These are phyloP conservation scores for Tribolium castaneum DNA, from an alignment of 1,140 invertebrate species.

Conservation along the genomic window DNA sequence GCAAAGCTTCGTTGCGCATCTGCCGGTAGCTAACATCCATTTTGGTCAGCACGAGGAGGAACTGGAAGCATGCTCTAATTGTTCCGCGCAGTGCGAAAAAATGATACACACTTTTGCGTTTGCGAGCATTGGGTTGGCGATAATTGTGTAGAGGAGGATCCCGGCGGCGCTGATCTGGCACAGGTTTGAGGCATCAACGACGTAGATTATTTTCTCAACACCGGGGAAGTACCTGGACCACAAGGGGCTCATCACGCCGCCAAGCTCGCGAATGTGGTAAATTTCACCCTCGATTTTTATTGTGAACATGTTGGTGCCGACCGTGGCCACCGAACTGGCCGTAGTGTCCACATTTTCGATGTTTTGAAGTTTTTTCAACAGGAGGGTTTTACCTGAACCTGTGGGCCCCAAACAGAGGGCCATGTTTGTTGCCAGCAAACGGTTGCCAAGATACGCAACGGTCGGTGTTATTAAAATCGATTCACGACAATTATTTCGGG, in stretches of 20 bases:
- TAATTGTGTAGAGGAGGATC: slow-evolving; percentile 77
- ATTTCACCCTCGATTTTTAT: slow-evolving; percentile 67
- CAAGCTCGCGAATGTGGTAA: slow-evolving; percentile 74
- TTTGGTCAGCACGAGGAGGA: slow-evolving; percentile 81
- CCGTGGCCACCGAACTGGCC: slow-evolving; percentile 79
- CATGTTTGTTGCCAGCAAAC: slow-evolving; percentile 51
- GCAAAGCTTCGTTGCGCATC: slow-evolving; percentile 82
- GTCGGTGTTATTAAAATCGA: too few species aligned
- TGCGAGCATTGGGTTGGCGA: slow-evolving; percentile 75
- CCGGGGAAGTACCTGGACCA: slow-evolving; percentile 80
- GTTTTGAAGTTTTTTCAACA: slow-evolving; percentile 78
- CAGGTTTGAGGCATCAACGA: slow-evolving; percentile 82
- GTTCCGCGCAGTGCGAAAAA: not conserved
- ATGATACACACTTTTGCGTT: slow-evolving; percentile 69
- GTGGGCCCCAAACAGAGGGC: slow-evolving; percentile 81
- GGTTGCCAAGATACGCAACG: not conserved
- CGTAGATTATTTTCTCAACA: slow-evolving; percentile 79
- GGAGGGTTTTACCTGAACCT: slow-evolving; percentile 83
- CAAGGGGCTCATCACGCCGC: slow-evolving; percentile 81
- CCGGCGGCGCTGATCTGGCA: slow-evolving; percentile 85
- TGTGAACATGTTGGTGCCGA: slow-evolving; percentile 80
- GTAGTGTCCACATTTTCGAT: slow-evolving; percentile 75
- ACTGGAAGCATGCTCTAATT: slow-evolving; percentile 63
- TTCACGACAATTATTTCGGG: too few species aligned
- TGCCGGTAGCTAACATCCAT: slow-evolving; percentile 85